Percentiles rank a stretch among this genome's conserved stretches.
Evolutionary conservation across 2,888 invertebrate species (phyloP).

Genomic region (Hetaerina titia): DNA sequence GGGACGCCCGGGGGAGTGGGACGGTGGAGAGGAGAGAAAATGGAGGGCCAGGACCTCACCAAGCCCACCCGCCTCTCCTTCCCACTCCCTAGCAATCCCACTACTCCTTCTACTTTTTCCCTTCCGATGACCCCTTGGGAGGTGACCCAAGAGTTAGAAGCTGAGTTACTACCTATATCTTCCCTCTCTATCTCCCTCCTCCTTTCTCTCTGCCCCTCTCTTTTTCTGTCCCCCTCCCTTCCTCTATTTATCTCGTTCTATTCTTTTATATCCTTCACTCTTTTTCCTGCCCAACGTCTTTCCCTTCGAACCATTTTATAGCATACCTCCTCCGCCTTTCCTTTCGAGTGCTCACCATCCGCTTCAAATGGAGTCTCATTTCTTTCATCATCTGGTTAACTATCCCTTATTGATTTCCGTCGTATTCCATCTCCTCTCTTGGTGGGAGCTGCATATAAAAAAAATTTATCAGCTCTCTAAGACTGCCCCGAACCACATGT

Average conservation of each 20-base stretch:
- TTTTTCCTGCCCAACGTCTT: neutral
- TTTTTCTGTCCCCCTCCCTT: neutral
- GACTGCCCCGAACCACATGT: neutral
- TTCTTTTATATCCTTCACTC: neutral
- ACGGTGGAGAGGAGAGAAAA: neutral
- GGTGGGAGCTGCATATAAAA: neutral
- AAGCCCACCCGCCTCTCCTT: neutral
- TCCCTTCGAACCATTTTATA: neutral
- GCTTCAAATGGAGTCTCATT: neutral
- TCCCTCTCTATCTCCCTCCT: neutral
- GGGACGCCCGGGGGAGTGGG: neutral
- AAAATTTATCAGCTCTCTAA: neutral
- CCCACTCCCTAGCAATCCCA: neutral
- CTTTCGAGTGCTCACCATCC: neutral
- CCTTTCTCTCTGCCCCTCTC: neutral
- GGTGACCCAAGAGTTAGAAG: conserved; percentile 20
- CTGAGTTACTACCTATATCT: neutral
- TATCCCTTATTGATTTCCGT: neutral
- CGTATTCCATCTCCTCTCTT: neutral
- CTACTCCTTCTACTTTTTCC: neutral
- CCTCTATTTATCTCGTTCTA: neutral
- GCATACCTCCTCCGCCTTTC: neutral
- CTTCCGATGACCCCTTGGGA: conserved; percentile 29
- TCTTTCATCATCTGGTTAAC: neutral
- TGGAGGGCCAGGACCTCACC: neutral